Base-by-base conservation (phyloP, 2,113 vertebrate genomes). In the Castor canadensis region DNA sequence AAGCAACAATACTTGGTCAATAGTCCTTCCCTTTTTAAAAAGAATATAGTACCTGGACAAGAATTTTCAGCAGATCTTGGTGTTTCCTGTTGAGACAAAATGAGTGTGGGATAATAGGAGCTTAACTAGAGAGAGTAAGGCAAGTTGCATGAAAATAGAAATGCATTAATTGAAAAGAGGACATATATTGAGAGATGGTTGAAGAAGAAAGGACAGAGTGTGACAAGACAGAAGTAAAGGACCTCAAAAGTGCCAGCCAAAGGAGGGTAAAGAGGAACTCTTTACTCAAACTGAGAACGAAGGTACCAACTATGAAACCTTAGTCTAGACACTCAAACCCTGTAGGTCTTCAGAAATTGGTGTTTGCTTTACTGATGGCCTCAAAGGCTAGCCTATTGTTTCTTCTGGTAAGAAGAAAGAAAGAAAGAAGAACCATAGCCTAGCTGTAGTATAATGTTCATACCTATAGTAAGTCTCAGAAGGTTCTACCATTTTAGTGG, bases 31-130 rank as follows among this genome's bases (percentile, higher is more conserved):
- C 72, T 90, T 87, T 83, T 20, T 52, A 58, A n/a, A n/a, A n/a
- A n/a, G n/a, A n/a, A 84, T 90, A 43, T 7, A 38, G 43, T 84
- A 6, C 17, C 38, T 88, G 16, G 24, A 45, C 49, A 69, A 66
- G 38, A 38, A 58, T 45, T 35, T 6, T 26, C 45, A 47, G 47
- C 84, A 9, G 40, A 79, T 92, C 49, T 43, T 84, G 86, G 5
- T 62, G 11, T 75, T 91, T 94, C 76, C 38, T 89, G 4, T 73
- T 85, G 73, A 95, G 72, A 54, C 24, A 88, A 90, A 89, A 77
- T 80, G 60, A 69, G 32, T 40, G 40, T 72, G 40, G 35, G 19
- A 30, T 95, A n/a, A 62, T 72, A 64, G 69, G 58, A 93, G 35
- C 62, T 20, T 54, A 95, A 45, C 38, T 30, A 75, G 72, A 89